Percentiles rank a stretch among this genome's conserved stretches.
These are phyloP conservation scores for Dryobotodes eremita DNA, from an alignment of 2,888 invertebrate genomes.

Conservation along the genomic window DNA sequence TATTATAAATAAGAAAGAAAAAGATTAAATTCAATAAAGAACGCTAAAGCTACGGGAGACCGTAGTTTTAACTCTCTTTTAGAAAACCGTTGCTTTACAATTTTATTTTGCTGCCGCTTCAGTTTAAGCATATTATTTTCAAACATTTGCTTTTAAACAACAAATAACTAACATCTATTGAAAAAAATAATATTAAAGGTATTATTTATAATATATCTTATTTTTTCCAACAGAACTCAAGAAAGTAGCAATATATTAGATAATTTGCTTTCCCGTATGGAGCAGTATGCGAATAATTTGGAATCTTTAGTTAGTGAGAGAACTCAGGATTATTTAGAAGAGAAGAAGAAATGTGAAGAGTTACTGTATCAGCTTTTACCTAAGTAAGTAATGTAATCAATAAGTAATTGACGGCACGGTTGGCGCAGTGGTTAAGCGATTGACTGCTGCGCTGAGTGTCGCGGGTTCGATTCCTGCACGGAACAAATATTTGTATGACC, in stretches of 20 bases:
- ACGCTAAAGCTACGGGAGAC: neutral
- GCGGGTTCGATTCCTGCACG: too few species aligned
- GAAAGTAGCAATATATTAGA: slow-evolving; percentile 98
- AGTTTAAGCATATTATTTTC: neutral
- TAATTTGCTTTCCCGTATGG: slow-evolving; percentile 99
- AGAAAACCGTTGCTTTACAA: neutral
- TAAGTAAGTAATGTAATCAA: slow-evolving; percentile 91
- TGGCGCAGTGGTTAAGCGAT: too few species aligned
- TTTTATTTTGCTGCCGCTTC: neutral
- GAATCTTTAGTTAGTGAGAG: slow-evolving; percentile 98
- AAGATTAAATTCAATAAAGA: neutral
- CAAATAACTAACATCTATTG: too few species aligned
- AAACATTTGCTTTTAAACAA: slow-evolving; percentile 9
- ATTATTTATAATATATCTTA: slow-evolving; percentile 27
- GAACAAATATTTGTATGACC: too few species aligned
- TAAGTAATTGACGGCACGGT: too few species aligned
- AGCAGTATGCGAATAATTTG: slow-evolving; percentile 99
- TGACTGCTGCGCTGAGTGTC: too few species aligned
- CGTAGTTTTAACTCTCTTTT: neutral
- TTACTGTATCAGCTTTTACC: slow-evolving; percentile 98
- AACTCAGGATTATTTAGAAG: slow-evolving; percentile 99
- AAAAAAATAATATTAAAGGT: too few species aligned
- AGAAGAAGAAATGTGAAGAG: slow-evolving; percentile 99
- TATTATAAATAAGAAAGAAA: too few species aligned
- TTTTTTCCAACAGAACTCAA: slow-evolving; percentile 92